A percentile compares a stretch with the other conserved stretches of the same genome.
Evolutionary conservation across 2,797 vertebrate species (phyloP).

Genomic region (Sternotherus odoratus): DNA sequence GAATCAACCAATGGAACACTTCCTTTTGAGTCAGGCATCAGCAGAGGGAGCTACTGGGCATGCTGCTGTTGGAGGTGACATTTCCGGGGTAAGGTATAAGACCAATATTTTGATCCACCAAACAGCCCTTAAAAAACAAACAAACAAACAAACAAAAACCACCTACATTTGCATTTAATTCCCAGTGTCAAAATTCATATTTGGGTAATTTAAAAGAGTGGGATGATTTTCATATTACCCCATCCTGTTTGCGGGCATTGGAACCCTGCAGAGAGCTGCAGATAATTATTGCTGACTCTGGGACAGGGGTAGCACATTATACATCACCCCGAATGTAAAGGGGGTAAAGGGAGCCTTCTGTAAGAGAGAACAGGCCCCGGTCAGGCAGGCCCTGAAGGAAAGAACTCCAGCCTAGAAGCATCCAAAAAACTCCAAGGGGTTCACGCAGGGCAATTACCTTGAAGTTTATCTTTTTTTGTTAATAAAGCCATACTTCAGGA

Average conservation of each 20-base stretch:
- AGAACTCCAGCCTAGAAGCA: constrained; percentile 1
- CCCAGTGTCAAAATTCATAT: background rate
- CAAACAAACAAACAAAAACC: too few relatives aligned
- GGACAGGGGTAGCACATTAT: background rate
- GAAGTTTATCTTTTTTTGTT: background rate
- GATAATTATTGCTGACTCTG: background rate
- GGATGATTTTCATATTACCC: too few relatives aligned
- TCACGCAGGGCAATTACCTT: background rate
- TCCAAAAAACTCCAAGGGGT: background rate
- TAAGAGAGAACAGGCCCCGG: background rate
- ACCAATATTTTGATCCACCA: background rate
- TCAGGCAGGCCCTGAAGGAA: constrained; percentile 2
- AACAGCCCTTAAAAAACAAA: background rate
- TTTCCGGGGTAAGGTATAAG: background rate
- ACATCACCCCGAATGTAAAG: background rate
- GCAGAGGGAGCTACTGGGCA: background rate
- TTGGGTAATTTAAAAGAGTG: background rate
- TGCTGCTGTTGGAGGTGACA: background rate
- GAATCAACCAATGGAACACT: background rate
- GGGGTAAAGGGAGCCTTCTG: background rate
- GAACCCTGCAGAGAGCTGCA: background rate
- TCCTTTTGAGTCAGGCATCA: background rate
- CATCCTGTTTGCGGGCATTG: background rate
- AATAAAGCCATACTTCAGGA: background rate
- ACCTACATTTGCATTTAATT: background rate